Evolutionary conservation across 92 coral and sea anemone species (phyloP).

Genomic region (Phymanthus crucifer): DNA sequence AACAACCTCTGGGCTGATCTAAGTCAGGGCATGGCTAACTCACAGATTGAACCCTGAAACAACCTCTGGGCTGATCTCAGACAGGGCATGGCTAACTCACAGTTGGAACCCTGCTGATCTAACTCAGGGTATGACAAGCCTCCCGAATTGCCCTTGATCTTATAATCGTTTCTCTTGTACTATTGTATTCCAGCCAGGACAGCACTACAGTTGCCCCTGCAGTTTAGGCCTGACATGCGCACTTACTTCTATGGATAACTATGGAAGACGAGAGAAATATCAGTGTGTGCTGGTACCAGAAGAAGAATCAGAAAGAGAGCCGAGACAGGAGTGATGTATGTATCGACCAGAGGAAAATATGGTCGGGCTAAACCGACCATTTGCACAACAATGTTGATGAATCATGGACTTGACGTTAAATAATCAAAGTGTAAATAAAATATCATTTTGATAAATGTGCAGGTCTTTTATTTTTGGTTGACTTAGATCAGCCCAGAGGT

Average conservation of each 20-base stretch:
- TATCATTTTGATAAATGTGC: too few species aligned
- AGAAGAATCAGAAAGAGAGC: conserved; percentile 3
- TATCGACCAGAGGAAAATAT: not conserved
- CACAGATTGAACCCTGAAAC: not conserved
- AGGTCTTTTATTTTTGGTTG: too few species aligned
- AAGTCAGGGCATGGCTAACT: not conserved
- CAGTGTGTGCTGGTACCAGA: conserved; percentile 39
- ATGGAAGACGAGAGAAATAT: conserved; percentile 26
- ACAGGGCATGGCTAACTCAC: not conserved
- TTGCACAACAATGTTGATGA: not conserved
- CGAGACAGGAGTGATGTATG: not conserved
- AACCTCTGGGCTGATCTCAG: too few species aligned
- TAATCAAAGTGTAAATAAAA: not conserved
- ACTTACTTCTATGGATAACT: conserved; percentile 24
- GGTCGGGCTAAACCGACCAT: not conserved
- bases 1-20: too few species aligned
- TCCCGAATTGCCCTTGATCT: not conserved
- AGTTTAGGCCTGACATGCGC: conserved; percentile 34
- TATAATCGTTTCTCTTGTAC: not conserved
- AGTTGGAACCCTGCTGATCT: not conserved
- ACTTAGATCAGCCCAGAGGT: too few species aligned
- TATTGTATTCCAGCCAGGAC: conserved; percentile 29
- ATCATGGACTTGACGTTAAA: not conserved
- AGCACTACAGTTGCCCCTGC: conserved; percentile 24
- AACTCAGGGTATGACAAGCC: not conserved